Evolutionary conservation across 2,888 invertebrate species (phyloP), one percentile per base, ranked within the genome.

Genomic region (Melanargia galathea): DNA sequence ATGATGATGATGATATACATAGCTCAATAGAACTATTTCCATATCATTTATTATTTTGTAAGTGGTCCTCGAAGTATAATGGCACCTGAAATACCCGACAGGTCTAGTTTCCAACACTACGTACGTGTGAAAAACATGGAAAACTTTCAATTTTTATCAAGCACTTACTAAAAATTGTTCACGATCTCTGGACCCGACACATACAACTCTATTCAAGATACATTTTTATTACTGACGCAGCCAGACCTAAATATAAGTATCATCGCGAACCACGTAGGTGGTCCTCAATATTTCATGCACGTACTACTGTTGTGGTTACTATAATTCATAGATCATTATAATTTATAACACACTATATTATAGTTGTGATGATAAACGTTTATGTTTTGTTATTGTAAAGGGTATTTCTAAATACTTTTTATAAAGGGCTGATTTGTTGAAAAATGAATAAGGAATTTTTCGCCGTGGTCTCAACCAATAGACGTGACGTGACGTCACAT

Each of bases 291-390:
- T 71, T 71, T 68, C 18, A 63, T 58, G 68, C 73, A 72, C 75
- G 73, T 64, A 63, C 68, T 40, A 43, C 68, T 40, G 40, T 22
- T 62, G 74, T 64, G 73, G 75, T 71, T 70, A 57, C 64, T 69
- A 70, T 69, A 72, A 73, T 70, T 75, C 70, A 70, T 70, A 65
- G 65, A 65, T 64, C 63, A 71, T 73, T 72, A 72, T 62, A 55
- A 65, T 55, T 73, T 72, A 72, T 62, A 55, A 65, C 57, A 61
- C 60, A 51, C 54, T 56, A 63, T 38, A 65, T 60, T 65, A 62
- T 64, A 60, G 52, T 55, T 59, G 48, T 45, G 33, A 43, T 57
- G 56, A 63, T 68, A 66, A 67, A 62, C 49, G 20, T 55, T 43
- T 22, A 10, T 11, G 51, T 62, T 55, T 61, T 60, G 60, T 62